Evolutionary conservation across 2,888 invertebrate species (phyloP).

Genomic region (Drosophila peninsularis): DNA sequence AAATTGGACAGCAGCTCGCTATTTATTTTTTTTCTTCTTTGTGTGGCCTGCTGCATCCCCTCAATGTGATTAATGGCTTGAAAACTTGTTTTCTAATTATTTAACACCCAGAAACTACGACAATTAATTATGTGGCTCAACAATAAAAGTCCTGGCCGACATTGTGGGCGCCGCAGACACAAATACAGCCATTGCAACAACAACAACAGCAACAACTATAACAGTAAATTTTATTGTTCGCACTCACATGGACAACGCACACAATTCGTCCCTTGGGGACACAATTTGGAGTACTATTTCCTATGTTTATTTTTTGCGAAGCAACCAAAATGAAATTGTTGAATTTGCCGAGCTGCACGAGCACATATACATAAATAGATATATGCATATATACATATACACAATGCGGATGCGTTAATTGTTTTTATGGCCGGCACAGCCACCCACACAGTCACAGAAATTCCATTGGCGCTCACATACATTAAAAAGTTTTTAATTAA

Average conservation of each 20-base stretch:
- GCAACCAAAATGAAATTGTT: constrained; percentile 70
- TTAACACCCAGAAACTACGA: constrained; percentile 80
- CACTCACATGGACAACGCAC: constrained; percentile 48
- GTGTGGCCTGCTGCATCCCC: constrained; percentile 32
- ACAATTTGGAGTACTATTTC: constrained; percentile 50
- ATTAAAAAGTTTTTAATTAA: constrained; percentile 75
- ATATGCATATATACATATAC: constrained; percentile 8
- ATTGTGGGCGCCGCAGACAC: constrained; percentile 61
- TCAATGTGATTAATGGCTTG: constrained; percentile 75
- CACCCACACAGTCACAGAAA: constrained; percentile 21
- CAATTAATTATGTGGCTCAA: constrained; percentile 80
- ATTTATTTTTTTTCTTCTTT: constrained; percentile 11
- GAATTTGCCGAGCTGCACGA: constrained; percentile 36
- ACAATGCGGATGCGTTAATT: constrained; percentile 68
- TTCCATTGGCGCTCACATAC: constrained; percentile 15
- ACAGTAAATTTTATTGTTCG: constrained; percentile 76
- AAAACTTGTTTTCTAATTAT: constrained; percentile 82
- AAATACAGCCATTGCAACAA: constrained; percentile 76
- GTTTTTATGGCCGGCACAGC: constrained; percentile 58
- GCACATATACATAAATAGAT: constrained; percentile 15
- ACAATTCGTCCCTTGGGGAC: constrained; percentile 39
- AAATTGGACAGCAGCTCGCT: constrained; percentile 25
- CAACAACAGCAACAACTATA: constrained; percentile 50
- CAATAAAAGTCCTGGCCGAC: constrained; percentile 73
- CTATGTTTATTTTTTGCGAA: constrained; percentile 26